These are phyloP conservation scores for Acanthaster planci DNA, from an alignment of 35 echinoderm and acorn worm species.

Conservation along the genomic window DNA sequence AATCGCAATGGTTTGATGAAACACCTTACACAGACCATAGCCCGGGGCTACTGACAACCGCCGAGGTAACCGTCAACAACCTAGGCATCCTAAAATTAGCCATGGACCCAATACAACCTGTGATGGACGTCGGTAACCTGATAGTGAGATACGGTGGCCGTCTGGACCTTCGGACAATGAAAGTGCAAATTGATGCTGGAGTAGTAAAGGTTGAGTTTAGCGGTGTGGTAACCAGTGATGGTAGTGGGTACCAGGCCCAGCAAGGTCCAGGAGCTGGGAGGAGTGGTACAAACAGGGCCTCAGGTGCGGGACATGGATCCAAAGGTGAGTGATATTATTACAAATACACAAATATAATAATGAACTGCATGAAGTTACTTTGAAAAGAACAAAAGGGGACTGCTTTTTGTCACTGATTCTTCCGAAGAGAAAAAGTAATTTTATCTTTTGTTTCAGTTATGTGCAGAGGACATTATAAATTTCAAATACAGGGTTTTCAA, in stretches of 20 bases:
- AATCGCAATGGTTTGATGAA: constrained; percentile 68
- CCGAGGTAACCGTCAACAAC: constrained; percentile 61
- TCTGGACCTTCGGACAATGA: constrained; percentile 42
- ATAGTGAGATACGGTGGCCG: constrained; percentile 68
- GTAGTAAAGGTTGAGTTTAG: constrained; percentile 52
- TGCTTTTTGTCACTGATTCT: too few relatives aligned
- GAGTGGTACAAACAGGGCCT: not conserved
- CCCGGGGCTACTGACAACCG: constrained; percentile 46
- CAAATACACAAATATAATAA: too few relatives aligned
- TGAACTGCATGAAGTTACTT: too few relatives aligned
- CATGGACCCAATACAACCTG: constrained; percentile 35
- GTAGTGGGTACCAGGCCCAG: constrained; percentile 38
- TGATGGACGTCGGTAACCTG: constrained; percentile 57
- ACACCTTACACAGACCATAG: constrained; percentile 53
- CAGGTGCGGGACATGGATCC: constrained; percentile 83
- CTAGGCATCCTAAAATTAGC: constrained; percentile 39
- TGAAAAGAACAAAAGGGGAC: not conserved
- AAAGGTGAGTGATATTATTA: constrained; percentile 41
- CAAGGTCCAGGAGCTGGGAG: constrained; percentile 60
- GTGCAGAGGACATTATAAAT: too few relatives aligned
- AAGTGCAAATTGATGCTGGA: constrained; percentile 51
- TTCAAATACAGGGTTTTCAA: too few relatives aligned
- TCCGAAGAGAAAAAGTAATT: too few relatives aligned
- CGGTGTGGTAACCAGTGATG: constrained; percentile 51
- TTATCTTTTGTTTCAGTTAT: too few relatives aligned